Conservation (phyloP, 1,140 invertebrate species). For the Magallana angulata region DNA sequence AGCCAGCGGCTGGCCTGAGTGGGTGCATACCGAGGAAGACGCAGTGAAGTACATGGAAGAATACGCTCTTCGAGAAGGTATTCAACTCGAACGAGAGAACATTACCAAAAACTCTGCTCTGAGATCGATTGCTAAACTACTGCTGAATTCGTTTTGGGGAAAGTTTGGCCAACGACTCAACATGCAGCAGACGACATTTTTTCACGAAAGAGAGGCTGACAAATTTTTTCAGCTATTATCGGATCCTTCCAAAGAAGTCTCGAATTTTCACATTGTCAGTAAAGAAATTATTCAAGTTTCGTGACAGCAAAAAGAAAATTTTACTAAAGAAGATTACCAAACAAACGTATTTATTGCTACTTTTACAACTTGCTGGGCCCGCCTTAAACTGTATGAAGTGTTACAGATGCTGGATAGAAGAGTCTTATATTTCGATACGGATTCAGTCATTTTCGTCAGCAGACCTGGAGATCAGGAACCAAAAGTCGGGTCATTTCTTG, state of each 20-base stretch:
- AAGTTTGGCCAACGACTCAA: slow-evolving; percentile 59
- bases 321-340: slow-evolving; percentile 36
- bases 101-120: slow-evolving; percentile 75
- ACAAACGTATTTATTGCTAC: slow-evolving; percentile 76
- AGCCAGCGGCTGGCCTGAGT: slow-evolving; percentile 59
- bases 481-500: slow-evolving; percentile 50
- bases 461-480: neutral
- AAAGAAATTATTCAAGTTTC: slow-evolving; percentile 52
- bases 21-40: slow-evolving; percentile 53
- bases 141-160: slow-evolving; percentile 70
- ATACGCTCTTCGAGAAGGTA: slow-evolving; percentile 72
- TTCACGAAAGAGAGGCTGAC: slow-evolving; percentile 49
- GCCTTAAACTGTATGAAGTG: slow-evolving; percentile 76
- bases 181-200: slow-evolving; percentile 48
- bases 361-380: slow-evolving; percentile 77
- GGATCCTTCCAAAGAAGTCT: slow-evolving; percentile 53
- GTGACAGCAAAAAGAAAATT: slow-evolving; percentile 24
- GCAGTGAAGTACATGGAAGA: slow-evolving; percentile 67
- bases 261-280: slow-evolving; percentile 56
- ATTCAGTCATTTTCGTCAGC: slow-evolving; percentile 61
- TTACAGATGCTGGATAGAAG: slow-evolving; percentile 71
- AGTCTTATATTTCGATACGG: slow-evolving; percentile 79
- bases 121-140: slow-evolving; percentile 63
- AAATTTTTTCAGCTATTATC: slow-evolving; percentile 69
- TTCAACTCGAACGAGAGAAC: slow-evolving; percentile 73